Evolutionary conservation across 2,888 invertebrate genomes (phyloP).

Genomic region (Drosophila buzzatii): DNA sequence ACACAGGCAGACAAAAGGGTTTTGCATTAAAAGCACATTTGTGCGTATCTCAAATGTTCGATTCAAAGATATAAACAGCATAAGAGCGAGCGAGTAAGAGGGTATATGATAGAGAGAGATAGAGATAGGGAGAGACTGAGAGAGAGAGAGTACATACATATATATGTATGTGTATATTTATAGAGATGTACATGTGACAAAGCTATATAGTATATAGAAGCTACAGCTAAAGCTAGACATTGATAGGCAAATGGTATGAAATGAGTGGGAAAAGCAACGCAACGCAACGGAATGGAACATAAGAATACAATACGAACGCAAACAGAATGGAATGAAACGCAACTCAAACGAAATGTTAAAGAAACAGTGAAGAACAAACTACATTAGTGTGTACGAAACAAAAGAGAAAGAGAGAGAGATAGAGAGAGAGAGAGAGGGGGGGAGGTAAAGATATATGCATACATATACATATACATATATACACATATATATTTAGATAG

Average conservation of each 20-base stretch:
- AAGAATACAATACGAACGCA: slow-evolving; percentile 2
- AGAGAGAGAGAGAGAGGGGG: not conserved
- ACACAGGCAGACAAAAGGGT: not conserved
- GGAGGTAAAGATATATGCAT: slow-evolving; percentile 3
- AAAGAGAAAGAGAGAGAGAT: not conserved
- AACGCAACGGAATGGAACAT: slow-evolving; percentile 16
- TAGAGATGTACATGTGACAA: not conserved
- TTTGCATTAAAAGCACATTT: slow-evolving; percentile 37
- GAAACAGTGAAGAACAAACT: slow-evolving; percentile 39
- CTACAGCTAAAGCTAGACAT: slow-evolving; percentile 46
- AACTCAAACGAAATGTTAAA: slow-evolving; percentile 28
- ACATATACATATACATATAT: slow-evolving; percentile 10
- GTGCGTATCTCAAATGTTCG: slow-evolving; percentile 1
- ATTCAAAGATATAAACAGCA: not conserved
- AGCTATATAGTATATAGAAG: slow-evolving; percentile 17
- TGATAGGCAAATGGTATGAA: slow-evolving; percentile 37
- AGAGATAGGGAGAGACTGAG: slow-evolving; percentile 12
- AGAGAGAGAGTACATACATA: slow-evolving; percentile 6
- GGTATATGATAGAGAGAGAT: not conserved
- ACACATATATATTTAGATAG: slow-evolving; percentile 22
- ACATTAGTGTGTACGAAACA: slow-evolving; percentile 17
- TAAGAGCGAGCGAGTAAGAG: slow-evolving; percentile 8
- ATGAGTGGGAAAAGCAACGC: slow-evolving; percentile 26
- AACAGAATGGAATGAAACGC: slow-evolving; percentile 35
- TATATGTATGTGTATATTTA: slow-evolving; percentile 7